These are phyloP conservation scores for Hypsibius dujardini DNA, from an alignment of 1,140 invertebrate genomes.

Conservation along the genomic window DNA sequence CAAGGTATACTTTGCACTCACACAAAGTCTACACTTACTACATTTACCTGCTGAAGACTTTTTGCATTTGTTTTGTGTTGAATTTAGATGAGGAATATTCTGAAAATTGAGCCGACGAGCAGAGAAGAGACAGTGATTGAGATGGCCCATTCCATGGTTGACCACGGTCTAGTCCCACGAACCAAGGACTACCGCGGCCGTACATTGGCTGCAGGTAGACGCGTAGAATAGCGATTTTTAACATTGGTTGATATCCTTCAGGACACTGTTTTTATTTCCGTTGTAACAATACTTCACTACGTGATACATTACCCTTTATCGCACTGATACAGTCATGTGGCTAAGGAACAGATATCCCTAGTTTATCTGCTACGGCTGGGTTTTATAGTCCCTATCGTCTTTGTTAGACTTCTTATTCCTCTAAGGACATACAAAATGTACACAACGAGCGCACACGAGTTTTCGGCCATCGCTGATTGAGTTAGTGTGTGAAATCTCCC, in stretches of 20 bases:
- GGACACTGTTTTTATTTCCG: background rate
- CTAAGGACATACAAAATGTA: too few species aligned
- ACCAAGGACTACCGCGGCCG: conserved; percentile 33
- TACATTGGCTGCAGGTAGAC: background rate
- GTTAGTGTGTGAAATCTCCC: too few species aligned
- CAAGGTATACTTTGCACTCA: conserved; percentile 28
- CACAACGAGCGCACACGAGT: too few species aligned
- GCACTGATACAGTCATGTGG: too few species aligned
- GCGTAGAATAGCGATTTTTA: background rate
- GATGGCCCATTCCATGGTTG: conserved; percentile 37
- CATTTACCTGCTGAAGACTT: background rate
- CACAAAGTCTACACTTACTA: too few species aligned
- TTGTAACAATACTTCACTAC: background rate
- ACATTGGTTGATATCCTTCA: background rate
- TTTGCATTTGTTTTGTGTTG: background rate
- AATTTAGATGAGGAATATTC: conserved; percentile 21
- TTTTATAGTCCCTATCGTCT: too few species aligned
- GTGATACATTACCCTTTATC: too few species aligned
- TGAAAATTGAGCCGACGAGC: conserved; percentile 30
- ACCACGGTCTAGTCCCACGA: conserved; percentile 35
- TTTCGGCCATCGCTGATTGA: too few species aligned
- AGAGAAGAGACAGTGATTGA: conserved; percentile 34
- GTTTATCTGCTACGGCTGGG: too few species aligned
- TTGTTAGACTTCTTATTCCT: too few species aligned
- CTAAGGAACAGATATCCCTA: too few species aligned